Conservation (phyloP, 2,797 vertebrate genomes). For the Acanthis flammea region DNA sequence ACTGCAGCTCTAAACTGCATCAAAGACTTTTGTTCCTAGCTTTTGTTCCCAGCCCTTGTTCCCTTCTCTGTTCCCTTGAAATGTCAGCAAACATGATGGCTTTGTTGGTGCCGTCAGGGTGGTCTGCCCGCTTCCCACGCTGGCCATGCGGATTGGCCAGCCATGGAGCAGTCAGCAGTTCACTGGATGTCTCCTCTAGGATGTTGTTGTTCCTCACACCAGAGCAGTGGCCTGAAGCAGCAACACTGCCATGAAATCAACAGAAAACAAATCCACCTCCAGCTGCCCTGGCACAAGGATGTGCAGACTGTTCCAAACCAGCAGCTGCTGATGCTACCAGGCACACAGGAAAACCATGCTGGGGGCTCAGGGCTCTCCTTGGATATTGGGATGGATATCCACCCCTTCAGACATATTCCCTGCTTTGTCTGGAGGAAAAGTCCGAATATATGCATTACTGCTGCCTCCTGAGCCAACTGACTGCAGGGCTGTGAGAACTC, state of each 20-base stretch:
- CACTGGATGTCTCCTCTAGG: slow-evolving; percentile 9
- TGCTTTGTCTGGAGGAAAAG: background rate
- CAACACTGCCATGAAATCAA: slow-evolving; percentile 46
- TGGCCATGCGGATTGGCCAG: background rate
- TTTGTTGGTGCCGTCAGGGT: slow-evolving; percentile 43
- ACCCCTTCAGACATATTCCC: background rate
- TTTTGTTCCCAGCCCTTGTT: slow-evolving; percentile 30
- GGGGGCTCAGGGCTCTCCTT: background rate
- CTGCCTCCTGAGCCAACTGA: background rate
- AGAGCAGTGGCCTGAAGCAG: slow-evolving; percentile 25
- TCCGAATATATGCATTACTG: background rate
- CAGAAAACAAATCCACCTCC: slow-evolving; percentile 57
- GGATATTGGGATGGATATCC: background rate
- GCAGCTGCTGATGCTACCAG: background rate
- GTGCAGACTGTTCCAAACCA: background rate
- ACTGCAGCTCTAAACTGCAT: background rate
- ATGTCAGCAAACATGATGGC: slow-evolving; percentile 52
- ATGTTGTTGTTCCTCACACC: slow-evolving; percentile 41
- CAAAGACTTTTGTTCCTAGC: slow-evolving; percentile 23
- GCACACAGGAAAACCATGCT: background rate
- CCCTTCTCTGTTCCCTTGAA: slow-evolving; percentile 28
- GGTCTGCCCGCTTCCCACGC: slow-evolving; percentile 44
- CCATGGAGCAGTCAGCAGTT: background rate
- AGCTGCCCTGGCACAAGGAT: background rate
- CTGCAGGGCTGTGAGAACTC: background rate